Conservation (phyloP, 2,113 vertebrate genomes). For the Paraplagusia blochii region DNA sequence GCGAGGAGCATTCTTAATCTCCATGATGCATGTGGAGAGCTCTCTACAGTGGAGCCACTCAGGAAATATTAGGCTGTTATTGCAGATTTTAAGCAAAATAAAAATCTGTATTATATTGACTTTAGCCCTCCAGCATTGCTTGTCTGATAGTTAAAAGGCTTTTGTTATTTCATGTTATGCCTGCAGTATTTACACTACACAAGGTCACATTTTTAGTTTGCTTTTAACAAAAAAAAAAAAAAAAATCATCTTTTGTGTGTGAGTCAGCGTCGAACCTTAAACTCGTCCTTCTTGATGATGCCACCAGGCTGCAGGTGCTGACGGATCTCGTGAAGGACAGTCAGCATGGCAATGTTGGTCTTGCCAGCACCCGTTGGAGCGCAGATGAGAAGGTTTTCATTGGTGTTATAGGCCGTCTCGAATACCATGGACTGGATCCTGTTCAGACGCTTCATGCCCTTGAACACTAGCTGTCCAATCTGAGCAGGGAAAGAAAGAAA, state of each 20-base stretch:
- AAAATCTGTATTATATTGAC: neutral
- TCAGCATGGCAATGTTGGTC: constrained; percentile 98
- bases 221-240: no score
- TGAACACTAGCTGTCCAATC: constrained; percentile 94
- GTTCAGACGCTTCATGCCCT: constrained; percentile 91
- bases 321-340: constrained; percentile 91
- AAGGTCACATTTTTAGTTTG: neutral
- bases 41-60: neutral
- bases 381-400: constrained; percentile 95
- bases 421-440: constrained; percentile 96
- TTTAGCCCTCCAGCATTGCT: neutral
- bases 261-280: constrained; percentile 80
- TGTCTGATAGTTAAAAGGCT: neutral
- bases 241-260: neutral
- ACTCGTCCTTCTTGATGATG: constrained; percentile 94
- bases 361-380: constrained; percentile 97
- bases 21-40: constrained; percentile 14
- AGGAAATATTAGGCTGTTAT: constrained; percentile 5
- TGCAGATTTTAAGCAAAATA: constrained; percentile 6
- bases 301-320: constrained; percentile 90
- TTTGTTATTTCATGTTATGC: neutral
- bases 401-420: constrained; percentile 96
- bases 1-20: constrained; percentile 14
- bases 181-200: neutral
- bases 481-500: constrained; percentile 46